Conservation (phyloP, 2,113 vertebrate genomes). For the Oncorhynchus tshawytscha region DNA sequence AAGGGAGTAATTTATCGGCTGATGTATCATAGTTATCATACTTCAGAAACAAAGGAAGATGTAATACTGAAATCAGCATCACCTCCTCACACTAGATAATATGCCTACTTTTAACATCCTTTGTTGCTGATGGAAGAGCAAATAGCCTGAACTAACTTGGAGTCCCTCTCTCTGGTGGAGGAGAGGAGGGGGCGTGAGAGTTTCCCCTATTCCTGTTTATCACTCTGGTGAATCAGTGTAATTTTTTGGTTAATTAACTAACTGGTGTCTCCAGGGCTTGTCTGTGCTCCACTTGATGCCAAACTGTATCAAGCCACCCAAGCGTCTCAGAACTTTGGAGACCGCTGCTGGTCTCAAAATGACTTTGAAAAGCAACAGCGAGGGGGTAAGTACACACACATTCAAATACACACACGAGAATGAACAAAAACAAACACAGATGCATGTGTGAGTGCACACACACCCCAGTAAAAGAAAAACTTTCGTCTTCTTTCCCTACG, state of each 20-base stretch:
- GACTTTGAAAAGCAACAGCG: slow-evolving; percentile 55
- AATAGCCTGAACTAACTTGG: slow-evolving; percentile 33
- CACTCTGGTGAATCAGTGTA: slow-evolving; percentile 53
- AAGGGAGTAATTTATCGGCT: slow-evolving; percentile 20
- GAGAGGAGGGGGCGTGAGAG: not conserved
- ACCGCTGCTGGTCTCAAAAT: slow-evolving; percentile 53
- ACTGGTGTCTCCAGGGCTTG: slow-evolving; percentile 59
- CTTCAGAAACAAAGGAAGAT: slow-evolving; percentile 14
- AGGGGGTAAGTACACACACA: slow-evolving; percentile 22
- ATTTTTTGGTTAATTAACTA: slow-evolving; percentile 71
- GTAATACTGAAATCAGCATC: slow-evolving; percentile 15
- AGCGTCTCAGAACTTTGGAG: slow-evolving; percentile 46
- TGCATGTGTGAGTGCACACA: slow-evolving; percentile 1
- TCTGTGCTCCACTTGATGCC: slow-evolving; percentile 46
- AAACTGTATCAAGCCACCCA: slow-evolving; percentile 62
- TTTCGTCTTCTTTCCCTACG: slow-evolving; percentile 15
- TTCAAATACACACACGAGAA: slow-evolving; percentile 25
- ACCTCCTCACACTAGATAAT: slow-evolving; percentile 12
- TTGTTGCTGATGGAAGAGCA: slow-evolving; percentile 44
- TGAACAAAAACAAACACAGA: slow-evolving; percentile 38
- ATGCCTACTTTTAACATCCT: slow-evolving; percentile 19
- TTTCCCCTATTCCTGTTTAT: slow-evolving; percentile 53
- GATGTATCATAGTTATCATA: slow-evolving; percentile 16
- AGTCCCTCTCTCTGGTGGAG: slow-evolving; percentile 32
- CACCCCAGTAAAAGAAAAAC: too few relatives aligned